Evolutionary conservation across 53 echinoderm and acorn worm genomes (phyloP).

Genomic region (Arbacia lixula): DNA sequence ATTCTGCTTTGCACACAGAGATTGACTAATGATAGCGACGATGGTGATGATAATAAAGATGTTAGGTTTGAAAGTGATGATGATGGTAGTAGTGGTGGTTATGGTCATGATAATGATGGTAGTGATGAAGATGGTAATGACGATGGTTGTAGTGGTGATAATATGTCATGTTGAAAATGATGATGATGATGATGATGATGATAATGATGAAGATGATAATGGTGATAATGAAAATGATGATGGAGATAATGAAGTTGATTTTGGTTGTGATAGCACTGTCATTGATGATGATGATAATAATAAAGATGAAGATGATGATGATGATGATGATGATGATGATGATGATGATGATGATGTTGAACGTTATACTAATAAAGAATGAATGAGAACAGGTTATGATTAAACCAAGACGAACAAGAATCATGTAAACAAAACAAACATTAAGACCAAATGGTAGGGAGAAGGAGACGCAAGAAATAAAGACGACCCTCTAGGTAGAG

Average conservation of each 20-base stretch:
- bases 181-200: conserved; percentile 21
- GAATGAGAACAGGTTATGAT: no score
- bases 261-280: neutral
- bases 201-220: conserved; percentile 6
- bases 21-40: neutral
- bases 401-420: no score
- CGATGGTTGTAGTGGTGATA: neutral
- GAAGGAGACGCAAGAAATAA: no score
- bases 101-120: neutral
- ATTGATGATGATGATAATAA: neutral
- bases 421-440: no score
- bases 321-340: conserved; percentile 20
- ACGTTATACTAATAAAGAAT: no score
- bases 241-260: neutral
- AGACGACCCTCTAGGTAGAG: no score
- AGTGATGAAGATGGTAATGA: neutral
- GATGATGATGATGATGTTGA: conserved; percentile 1
- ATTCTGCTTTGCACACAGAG: no score
- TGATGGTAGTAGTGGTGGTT: neutral
- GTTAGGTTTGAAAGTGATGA: neutral
- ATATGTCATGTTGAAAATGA: neutral
- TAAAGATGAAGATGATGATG: conserved; percentile 23
- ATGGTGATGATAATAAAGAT: neutral
- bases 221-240: neutral
- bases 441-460: no score